Base-by-base conservation (phyloP, 2,888 invertebrate genomes). In the Axea sp. region DNA sequence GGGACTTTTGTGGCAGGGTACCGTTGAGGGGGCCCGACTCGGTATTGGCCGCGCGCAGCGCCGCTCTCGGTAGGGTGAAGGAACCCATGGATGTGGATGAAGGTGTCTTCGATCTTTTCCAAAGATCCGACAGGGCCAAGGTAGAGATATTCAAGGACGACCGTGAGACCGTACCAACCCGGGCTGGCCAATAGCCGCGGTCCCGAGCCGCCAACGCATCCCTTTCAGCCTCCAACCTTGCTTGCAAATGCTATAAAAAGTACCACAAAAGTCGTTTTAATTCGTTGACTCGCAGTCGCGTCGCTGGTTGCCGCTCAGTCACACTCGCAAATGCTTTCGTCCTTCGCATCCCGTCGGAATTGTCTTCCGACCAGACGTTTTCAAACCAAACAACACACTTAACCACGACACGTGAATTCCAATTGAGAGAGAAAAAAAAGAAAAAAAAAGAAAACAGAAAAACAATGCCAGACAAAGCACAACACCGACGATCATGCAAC, bases 181-280 rank as follows among this genome's bases (percentile, higher is more conserved):
- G 83, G 64, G 84, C 80, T 60, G 87, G 83, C 73, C 87, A 83
- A 82, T 81, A 84, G 78, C 86, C 85, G 78, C 83, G 83, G 83
- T 89, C 90, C 80, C 87, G 88, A 77, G 85, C 82, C 77, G 85
- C 84, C 83, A 88, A 84, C 76, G 83, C 83, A 77, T 85, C 86
- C 85, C 88, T 85, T 82, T 89, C 88, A 77, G 83, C 83, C 78
- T 87, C 86, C 81, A 90, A 84, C 77, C 87, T 86, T 80, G 89
- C 88, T 85, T 90, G 90, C 85, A 90, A 83, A 87, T 87, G 89
- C 90, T 90, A 90, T 81, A 89, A 89, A 76, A 78, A 49, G 77
- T 62, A 80, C 51, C 12, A 55, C 26, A 75, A 53, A 55, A 55
- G 30, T 39, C 26, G 51, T 55, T 65, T 74, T 60, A 62, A 62